Base-by-base conservation (phyloP, 1,140 invertebrate species). In the Drosophila saltans region DNA sequence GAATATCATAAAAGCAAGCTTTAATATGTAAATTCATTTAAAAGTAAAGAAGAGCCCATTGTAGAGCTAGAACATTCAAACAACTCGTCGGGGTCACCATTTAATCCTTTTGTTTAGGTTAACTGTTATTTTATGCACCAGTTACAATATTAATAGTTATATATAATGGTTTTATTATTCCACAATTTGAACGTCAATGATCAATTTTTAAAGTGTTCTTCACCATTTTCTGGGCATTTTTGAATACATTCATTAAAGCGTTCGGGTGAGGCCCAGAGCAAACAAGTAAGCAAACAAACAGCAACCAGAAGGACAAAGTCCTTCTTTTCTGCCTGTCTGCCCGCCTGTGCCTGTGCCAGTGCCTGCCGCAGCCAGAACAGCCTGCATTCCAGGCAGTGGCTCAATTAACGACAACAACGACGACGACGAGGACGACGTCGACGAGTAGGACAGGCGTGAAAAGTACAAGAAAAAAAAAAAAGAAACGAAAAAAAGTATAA, bases 361-460 rank as follows among this genome's bases (percentile, higher is more conserved):
- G 45, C 21, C 45, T 52, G 45, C 8, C 45, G 21, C 45, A 52
- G 21, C 24, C 45, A 52, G 45, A 7, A 10, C 7, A 52, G 45
- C 45, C 45, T 40, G 60, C 69, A 63, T 66, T 63, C 65, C 65
- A 66, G 66, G 64, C 84, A 89, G 84, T 88, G 84, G 84, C 84
- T 88, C 84, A 89, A 88, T 88, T 88, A 88, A 78, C 80, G 65
- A 43, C 48, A 52, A 66, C 75, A 52, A 30, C 67, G 39, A n/a
- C 33, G 60, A 30, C 16, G 16, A 16, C 16, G 16, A 16, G 16
- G 16, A 16, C 16, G 16, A 16, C 33, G 33, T 69, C 11, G 30
- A 26, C 26, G 41, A 24, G 33, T 61, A 57, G 72, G 65, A 66
- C 66, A 66, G 67, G 58, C 65, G 66, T 58, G 66, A 74, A 75